phyloP scores from a whole-genome alignment of 2,888 invertebrate species.

The Meghimatium bilineatum region DNA sequence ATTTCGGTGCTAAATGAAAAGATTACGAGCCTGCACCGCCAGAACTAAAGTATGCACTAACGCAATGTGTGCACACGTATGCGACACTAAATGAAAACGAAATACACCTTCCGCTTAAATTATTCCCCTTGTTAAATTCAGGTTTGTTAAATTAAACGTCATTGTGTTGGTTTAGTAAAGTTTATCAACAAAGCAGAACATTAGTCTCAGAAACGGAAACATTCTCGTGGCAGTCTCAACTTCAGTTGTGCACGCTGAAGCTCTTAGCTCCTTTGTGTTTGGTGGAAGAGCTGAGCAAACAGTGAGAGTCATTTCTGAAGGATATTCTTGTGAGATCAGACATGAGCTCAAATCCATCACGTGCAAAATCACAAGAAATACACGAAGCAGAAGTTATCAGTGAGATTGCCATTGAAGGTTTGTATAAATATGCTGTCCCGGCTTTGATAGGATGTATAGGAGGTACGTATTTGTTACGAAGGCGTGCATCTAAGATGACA shows the following conservation, averaged over 20 bases:
- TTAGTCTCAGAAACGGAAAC: not conserved
- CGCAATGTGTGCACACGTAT: not conserved
- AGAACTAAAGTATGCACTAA: not conserved
- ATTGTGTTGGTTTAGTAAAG: not conserved
- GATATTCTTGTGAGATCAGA: not conserved
- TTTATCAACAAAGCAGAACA: not conserved
- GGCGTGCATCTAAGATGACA: not conserved
- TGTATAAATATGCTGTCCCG: slow-evolving; percentile 22
- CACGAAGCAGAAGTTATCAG: not conserved
- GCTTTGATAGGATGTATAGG: not conserved
- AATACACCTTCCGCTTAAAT: not conserved
- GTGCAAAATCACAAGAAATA: not conserved
- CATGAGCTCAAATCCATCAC: not conserved
- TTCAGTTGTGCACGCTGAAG: not conserved
- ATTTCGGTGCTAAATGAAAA: no score
- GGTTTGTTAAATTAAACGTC: not conserved
- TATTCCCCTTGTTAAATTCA: not conserved
- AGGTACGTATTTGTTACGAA: slow-evolving; percentile 24
- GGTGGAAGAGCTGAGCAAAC: slow-evolving; percentile 7
- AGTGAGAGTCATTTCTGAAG: not conserved
- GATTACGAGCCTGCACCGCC: no score
- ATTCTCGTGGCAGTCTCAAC: not conserved
- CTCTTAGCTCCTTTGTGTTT: not conserved
- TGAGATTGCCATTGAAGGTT: slow-evolving; percentile 29
- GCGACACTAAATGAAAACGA: not conserved